Evolutionary conservation across 2,113 vertebrate species (phyloP), one percentile per base, ranked within the genome.

Genomic region (Mobula birostris): DNA sequence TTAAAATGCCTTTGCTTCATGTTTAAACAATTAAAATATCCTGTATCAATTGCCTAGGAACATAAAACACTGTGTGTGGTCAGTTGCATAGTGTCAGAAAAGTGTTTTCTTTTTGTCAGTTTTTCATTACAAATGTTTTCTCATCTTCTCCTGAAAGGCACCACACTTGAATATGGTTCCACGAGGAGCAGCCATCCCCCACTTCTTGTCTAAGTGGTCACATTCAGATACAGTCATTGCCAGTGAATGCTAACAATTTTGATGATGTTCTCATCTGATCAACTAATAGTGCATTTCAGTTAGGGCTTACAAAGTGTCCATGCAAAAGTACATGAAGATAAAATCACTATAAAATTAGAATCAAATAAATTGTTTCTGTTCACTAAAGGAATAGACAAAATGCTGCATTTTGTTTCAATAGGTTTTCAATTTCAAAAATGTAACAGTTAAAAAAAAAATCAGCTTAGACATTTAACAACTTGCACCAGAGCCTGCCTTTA

Each of bases 1-100:
- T 88, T 88, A 88, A 88, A 88, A 56, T 88, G 83, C 83, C 83
- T 63, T 58, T 2, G 58, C 58, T 88, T 63, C 27, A 61, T 63
- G 58, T 63, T 88, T 63, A 63, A 63, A 88, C 40, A 70, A 40
- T 82, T 40, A 82, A 19, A 82, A n/a, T 4, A 27, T 63, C 58
- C 27, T 63, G 11, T 63, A 87, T 61, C 56, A 87, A 56, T 14
- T 27, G 24, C 58, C 61, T 88, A 88, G 61, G 83, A 88, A n/a
- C 58, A 61, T 61, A 88, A 29, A 61, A 63, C 9, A 63, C 56
- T 29, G 27, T 87, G 9, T 27, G 21, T 7, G 21, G 27, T 88
- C 58, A 63, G 11, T 88, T 15, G 58, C 83, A 88, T 56, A 63
- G 61, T 63, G 61, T n/a, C 82, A 87, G 58, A n/a, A 87, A 87